Base-by-base conservation (phyloP, 1,140 invertebrate species). In the Drosophila burlai region DNA sequence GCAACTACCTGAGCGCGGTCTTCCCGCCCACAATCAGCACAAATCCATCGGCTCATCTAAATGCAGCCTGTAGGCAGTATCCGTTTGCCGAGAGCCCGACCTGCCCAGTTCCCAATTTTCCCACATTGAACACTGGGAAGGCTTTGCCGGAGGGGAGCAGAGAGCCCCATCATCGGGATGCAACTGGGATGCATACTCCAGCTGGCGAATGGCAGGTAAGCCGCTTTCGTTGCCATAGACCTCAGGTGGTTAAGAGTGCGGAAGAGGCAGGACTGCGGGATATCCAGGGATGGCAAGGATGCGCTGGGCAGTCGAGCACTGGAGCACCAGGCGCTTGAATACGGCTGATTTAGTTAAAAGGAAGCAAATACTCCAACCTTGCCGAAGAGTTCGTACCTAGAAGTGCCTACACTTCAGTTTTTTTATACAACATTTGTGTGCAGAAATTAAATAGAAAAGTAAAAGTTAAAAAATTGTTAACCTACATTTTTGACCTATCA, bases 271-370 rank as follows among this genome's bases (percentile, higher is more conserved):
- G 42, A 73, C 31, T 0, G 36, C 10, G n/a, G 36, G 54, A 64
- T 59, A 34, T 11, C 11, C n/a, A 21, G 26, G 45, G 13, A 57
- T 40, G 49, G 31, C 36, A 40, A 46, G 31, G 57, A 26, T 52
- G 68, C 62, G 31, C 15, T 66, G 46, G 66, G 46, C 40, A 66
- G 26, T 65, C 54, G 74, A 52, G 62, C 74, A 76, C 38, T 73
- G 46, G 69, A 71, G 72, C 59, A 67, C 47, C 71, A 77, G 75
- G 9, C 42, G 77, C 74, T 89, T 81, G 65, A 89, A 81, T 90
- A 67, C 66, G 64, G 62, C 77, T 89, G 81, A 83, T 75, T 87
- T 84, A 73, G 84, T 84, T 84, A 84, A 81, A 81, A 59, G 81
- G 68, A 81, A 89, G 76, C 85, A 87, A 89, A 76, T 86, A 85